Evolutionary conservation across 2,113 vertebrate genomes (phyloP).

Genomic region (Speoplatyrhinus poulsoni): DNA sequence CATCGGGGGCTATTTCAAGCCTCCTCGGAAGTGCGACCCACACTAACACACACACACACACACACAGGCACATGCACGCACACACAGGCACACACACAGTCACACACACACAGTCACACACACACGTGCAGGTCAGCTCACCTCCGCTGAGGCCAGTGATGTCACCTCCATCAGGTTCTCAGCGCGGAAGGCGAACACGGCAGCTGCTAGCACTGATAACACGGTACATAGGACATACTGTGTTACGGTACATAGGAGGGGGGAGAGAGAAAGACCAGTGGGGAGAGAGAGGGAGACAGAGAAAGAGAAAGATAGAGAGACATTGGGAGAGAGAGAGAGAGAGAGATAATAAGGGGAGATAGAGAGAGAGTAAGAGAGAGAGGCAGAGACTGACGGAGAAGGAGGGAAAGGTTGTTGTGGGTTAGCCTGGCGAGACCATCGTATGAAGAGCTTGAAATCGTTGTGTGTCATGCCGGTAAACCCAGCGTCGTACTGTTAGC

Average conservation of each 20-base stretch:
- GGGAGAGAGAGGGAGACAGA: not conserved
- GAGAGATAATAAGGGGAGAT: not conserved
- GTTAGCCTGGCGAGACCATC: too few species aligned
- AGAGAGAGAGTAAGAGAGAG: not conserved
- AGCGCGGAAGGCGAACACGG: conserved; percentile 96
- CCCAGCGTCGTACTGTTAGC: too few species aligned
- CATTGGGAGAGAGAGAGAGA: not conserved
- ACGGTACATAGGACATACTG: too few species aligned
- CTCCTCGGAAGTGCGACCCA: conserved; percentile 24
- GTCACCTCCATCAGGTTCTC: conserved; percentile 99
- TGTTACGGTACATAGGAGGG: not conserved
- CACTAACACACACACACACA: conserved; percentile 4
- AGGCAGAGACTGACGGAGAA: too few species aligned
- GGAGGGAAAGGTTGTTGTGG: not conserved
- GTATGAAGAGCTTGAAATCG: too few species aligned
- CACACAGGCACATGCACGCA: conserved; percentile 10
- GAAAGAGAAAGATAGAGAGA: not conserved
- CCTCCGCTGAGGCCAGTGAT: conserved; percentile 95
- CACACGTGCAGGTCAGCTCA: conserved; percentile 69
- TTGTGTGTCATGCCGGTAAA: too few species aligned
- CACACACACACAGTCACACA: conserved; percentile 7
- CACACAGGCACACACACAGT: conserved; percentile 2
- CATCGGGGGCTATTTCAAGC: conserved; percentile 84
- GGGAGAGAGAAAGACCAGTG: not conserved
- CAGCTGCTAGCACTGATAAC: conserved; percentile 87